These are phyloP conservation scores for Aviceda subcristata DNA, from an alignment of 2,113 vertebrate genomes.

Conservation along the genomic window DNA sequence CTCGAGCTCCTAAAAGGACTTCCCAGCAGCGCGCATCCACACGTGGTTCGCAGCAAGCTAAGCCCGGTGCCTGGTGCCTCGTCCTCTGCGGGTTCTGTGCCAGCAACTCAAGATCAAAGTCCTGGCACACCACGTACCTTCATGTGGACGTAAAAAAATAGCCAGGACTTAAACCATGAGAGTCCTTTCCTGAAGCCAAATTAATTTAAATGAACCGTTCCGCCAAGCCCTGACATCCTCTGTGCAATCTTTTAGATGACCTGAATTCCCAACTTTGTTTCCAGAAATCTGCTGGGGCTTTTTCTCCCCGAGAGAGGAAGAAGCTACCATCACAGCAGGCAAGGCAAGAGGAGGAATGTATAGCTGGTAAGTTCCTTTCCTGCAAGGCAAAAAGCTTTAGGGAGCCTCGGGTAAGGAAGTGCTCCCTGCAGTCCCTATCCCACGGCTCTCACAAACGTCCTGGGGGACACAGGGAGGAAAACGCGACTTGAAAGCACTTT, in stretches of 20 bases:
- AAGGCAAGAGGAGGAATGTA: not conserved
- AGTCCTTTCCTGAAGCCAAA: not conserved
- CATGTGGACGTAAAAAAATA: not conserved
- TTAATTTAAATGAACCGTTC: not conserved
- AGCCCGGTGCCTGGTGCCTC: not conserved
- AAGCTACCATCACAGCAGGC: not conserved
- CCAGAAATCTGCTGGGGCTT: not conserved
- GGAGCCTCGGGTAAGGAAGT: not conserved
- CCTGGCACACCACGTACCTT: not conserved
- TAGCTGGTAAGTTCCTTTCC: not conserved
- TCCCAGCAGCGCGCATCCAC: not conserved
- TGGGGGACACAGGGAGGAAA: not conserved
- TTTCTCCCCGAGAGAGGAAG: not conserved
- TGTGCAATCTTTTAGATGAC: not conserved
- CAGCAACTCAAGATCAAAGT: not conserved
- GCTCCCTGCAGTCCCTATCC: not conserved
- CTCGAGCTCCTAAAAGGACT: not conserved
- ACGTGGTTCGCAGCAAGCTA: not conserved
- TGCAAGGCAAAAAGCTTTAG: not conserved
- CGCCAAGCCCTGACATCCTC: not conserved
- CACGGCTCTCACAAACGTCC: not conserved
- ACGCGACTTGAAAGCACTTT: not conserved
- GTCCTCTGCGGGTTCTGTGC: not conserved
- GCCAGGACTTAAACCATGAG: not conserved
- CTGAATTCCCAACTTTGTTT: not conserved